A percentile compares a stretch with the other conserved stretches of the same genome.
Conservation (phyloP, 2,888 invertebrate genomes). For the Diaperis boleti region DNA sequence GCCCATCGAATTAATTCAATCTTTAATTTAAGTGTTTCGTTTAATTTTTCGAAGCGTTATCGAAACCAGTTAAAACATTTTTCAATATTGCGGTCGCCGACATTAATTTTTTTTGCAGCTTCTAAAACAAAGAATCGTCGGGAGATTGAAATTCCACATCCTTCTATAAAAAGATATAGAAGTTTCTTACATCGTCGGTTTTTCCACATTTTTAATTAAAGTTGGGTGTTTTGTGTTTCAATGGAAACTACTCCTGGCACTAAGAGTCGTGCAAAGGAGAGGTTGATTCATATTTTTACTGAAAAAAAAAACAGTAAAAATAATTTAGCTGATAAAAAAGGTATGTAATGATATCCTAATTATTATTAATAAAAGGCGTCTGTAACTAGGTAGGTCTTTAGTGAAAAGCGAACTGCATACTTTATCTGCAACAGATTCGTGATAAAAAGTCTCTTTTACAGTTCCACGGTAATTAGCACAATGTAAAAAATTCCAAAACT, state of each 20-base stretch:
- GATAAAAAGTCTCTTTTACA: background rate
- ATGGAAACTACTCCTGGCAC: too few relatives aligned
- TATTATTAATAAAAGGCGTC: too few relatives aligned
- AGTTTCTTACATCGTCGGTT: background rate
- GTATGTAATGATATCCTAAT: too few relatives aligned
- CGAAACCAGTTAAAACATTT: background rate
- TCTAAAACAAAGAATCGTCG: too few relatives aligned
- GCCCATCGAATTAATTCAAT: background rate
- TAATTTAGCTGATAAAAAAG: too few relatives aligned
- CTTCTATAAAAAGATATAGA: background rate
- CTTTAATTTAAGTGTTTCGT: background rate
- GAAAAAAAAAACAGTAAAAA: too few relatives aligned
- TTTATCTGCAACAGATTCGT: too few relatives aligned
- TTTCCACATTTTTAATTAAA: background rate
- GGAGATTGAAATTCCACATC: background rate
- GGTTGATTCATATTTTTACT: too few relatives aligned
- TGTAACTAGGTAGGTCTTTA: too few relatives aligned
- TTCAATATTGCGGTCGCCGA: background rate
- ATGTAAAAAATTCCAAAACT: conserved; percentile 2
- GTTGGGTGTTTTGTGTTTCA: background rate
- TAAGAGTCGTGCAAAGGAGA: too few relatives aligned
- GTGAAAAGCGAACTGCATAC: too few relatives aligned
- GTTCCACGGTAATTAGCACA: background rate
- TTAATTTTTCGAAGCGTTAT: background rate
- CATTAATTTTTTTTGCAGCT: background rate